These are phyloP conservation scores for Sebastes elongatus DNA, from an alignment of 2,797 vertebrate genomes.

Conservation along the genomic window DNA sequence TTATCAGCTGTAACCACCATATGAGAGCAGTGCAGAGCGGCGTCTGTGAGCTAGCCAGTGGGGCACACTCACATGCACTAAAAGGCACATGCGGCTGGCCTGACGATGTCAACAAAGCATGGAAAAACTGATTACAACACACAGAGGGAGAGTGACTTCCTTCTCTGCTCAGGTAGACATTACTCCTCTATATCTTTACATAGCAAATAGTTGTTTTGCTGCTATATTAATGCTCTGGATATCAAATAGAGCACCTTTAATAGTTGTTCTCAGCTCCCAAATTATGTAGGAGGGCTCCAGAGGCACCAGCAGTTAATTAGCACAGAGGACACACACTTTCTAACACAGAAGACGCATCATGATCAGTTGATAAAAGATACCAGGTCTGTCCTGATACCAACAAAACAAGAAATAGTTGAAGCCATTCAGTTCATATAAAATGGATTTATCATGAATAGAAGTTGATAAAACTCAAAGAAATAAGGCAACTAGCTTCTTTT, in stretches of 20 bases:
- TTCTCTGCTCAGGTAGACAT: background rate
- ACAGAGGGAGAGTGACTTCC: background rate
- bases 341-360: background rate
- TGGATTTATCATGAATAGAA: background rate
- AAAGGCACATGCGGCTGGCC: too few relatives aligned
- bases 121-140: background rate
- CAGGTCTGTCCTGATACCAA: background rate
- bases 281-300: background rate
- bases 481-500: background rate
- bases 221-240: background rate
- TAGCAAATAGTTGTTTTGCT: background rate
- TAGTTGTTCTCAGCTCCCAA: background rate
- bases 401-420: background rate
- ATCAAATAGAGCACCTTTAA: background rate
- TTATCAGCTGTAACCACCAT: too few relatives aligned
- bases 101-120: too few relatives aligned
- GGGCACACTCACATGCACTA: too few relatives aligned
- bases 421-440: background rate
- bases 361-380: background rate
- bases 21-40: too few relatives aligned
- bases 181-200: background rate
- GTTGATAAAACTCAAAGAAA: background rate
- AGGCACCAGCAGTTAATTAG: background rate
- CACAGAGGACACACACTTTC: background rate
- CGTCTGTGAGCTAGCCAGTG: too few relatives aligned